Base-by-base conservation (phyloP, 1,140 invertebrate species). In the Ceratosolen fusciceps region DNA sequence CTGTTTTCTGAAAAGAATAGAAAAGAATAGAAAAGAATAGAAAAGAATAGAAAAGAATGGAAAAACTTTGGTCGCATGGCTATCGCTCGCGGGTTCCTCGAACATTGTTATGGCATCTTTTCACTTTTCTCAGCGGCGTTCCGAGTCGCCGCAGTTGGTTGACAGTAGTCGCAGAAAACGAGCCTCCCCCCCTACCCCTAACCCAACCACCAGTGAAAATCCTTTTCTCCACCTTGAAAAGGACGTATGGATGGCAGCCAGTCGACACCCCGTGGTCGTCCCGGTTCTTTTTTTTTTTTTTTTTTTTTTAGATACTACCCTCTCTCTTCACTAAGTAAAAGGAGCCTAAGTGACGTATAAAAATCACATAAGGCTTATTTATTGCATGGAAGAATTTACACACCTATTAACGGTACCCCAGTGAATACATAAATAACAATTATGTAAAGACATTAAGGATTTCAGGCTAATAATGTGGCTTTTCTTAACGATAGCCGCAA, bases 381-480 rank as follows among this genome's bases (percentile, higher is more conserved):
- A 37, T 65, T 31, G n/a, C 19, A 65, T 19, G 21, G 31, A 65
- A 65, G n/a, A 37, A 37, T 65, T 65, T 65, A 65, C 60, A 65
- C 31, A 7, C 19, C 31, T 37, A 65, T 65, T 37, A 65, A 37
- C 60, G 31, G 7, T 8, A 37, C 31, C 37, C 21, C 24, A 9
- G 60, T 31, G 26, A n/a, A n/a, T n/a, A 62, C 58, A 62, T 62
- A 62, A 62, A 62, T 62, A 62, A 62, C 58, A 62, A 62, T 34
- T 34, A 62, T 19, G 31, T 34, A 65, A 37, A 65, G 31, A 65
- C 34, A 37, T 31, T 26, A 60, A 65, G 34, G 14, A n/a, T 34
- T 37, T 21, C 1, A 65, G 31, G 19, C 14, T 65, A 37, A 65
- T 37, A 4, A n/a, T 65, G 31, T n/a, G 16, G 16, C 19, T 65